These are phyloP conservation scores for Cremastinae sp. DNA, from an alignment of 2,888 invertebrate genomes.

Conservation along the genomic window DNA sequence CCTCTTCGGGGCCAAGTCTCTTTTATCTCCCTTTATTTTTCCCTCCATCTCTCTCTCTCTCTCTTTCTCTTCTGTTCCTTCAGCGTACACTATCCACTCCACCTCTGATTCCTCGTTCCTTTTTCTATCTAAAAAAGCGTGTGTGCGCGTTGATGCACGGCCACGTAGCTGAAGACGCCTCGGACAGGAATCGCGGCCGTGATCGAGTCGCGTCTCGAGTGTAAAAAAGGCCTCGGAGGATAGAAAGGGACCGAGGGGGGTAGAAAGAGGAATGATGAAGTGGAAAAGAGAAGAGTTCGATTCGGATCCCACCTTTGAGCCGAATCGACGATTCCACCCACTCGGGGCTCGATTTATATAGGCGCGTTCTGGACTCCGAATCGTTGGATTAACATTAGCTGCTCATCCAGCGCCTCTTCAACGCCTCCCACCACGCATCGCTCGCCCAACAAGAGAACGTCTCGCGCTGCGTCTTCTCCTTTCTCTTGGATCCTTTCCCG, in stretches of 20 bases:
- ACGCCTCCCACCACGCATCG: constrained; percentile 29
- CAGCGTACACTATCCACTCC: constrained; percentile 56
- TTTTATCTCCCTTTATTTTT: constrained; percentile 25
- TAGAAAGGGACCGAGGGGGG: constrained; percentile 3
- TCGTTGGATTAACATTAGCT: constrained; percentile 70
- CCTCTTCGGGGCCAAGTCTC: constrained; percentile 69
- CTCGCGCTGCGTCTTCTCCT: constrained; percentile 8
- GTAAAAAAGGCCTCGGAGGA: neutral
- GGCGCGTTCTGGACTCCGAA: constrained; percentile 58
- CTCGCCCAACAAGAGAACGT: constrained; percentile 37
- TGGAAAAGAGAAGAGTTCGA: constrained; percentile 48
- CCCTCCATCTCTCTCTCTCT: no score
- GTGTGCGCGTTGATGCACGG: constrained; percentile 50
- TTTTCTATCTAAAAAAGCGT: constrained; percentile 39
- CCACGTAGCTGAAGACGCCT: constrained; percentile 42
- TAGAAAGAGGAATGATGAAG: constrained; percentile 14
- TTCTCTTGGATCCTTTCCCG: constrained; percentile 22
- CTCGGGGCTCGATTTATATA: constrained; percentile 62
- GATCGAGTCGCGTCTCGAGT: constrained; percentile 51
- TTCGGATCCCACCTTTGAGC: constrained; percentile 73
- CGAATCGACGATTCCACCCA: constrained; percentile 77
- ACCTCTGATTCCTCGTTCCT: constrained; percentile 53
- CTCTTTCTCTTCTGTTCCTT: constrained; percentile 51
- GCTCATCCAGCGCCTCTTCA: constrained; percentile 49
- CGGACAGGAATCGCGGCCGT: constrained; percentile 50